Base-by-base conservation (phyloP, 30 jellyfish, hydroid and myxozoan genomes). In the Rhopilema esculentum region DNA sequence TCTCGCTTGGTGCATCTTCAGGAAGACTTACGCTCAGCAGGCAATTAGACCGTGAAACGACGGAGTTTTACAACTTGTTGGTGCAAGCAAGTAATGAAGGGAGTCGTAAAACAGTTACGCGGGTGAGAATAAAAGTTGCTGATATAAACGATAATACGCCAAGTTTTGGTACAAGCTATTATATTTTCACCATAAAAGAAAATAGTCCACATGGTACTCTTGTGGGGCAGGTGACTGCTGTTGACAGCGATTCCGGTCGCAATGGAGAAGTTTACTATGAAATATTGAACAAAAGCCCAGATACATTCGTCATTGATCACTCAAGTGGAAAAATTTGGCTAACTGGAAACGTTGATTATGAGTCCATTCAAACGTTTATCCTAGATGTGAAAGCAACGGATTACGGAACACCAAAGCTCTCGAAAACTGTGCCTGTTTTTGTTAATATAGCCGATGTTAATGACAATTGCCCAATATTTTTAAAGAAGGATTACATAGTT, bases 121-220 rank as follows among this genome's bases (percentile, higher is more conserved):
- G 71, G 26, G 69, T 88, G 25, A 77, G 17, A 0, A 57, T 93
- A 8, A 67, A 40, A 22, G 85, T 93, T 48, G 51, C 63, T 25
- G 98, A 93, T 84, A 73, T 29, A 9, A 93, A 93, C 72, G 98
- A 93, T 77, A 93, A 93, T 70, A 33, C 15, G 27, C 98, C 98
- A 20, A 63, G 61, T 18, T 93, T 88, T 62, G 71, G 71, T 53
- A 83, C 72, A 24, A 71, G 80, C 1, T 69, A 77, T 73, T 88
- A 86, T 66, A 24, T 87, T 0, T 92, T 92, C 74, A 66, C 79
- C 15, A 32, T 87, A 1, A 23, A 25, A 9, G 96, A 86, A 25
- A 61, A 62, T 69, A 79, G 71, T 23, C 92, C 89, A 62, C n/a
- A 6, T 20, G 69, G 87, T 51, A 78, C 84, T 1, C 22, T 63